Percentiles rank a stretch among this genome's conserved stretches.
Conservation (phyloP, 2,888 invertebrate genomes). For the Aethes cnicana region DNA sequence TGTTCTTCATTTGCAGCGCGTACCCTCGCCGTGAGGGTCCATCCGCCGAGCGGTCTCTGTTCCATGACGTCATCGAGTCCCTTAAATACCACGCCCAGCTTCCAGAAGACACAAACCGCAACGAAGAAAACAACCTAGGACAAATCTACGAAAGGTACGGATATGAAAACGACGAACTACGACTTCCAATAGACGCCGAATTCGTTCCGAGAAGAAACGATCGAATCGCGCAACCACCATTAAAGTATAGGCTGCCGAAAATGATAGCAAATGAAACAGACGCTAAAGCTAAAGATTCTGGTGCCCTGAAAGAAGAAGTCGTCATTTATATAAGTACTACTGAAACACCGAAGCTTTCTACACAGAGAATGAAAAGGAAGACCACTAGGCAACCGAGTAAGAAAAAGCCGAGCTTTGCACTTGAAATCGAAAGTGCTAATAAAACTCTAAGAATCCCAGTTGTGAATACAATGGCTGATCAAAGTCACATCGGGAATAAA, state of each 20-base stretch:
- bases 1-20: slow-evolving; percentile 64
- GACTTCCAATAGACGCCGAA: slow-evolving; percentile 59
- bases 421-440: slow-evolving; percentile 38
- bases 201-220: slow-evolving; percentile 71
- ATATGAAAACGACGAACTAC: slow-evolving; percentile 56
- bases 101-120: slow-evolving; percentile 59
- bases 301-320: slow-evolving; percentile 57
- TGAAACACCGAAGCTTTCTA: slow-evolving; percentile 45
- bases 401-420: slow-evolving; percentile 44
- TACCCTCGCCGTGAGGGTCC: slow-evolving; percentile 53
- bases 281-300: slow-evolving; percentile 17
- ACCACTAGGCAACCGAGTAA: slow-evolving; percentile 41
- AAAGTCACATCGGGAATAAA: slow-evolving; percentile 74
- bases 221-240: slow-evolving; percentile 67
- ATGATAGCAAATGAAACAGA: slow-evolving; percentile 46
- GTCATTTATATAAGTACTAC: slow-evolving; percentile 60
- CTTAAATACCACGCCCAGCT: slow-evolving; percentile 61
- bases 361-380: slow-evolving; percentile 56
- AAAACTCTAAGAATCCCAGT: slow-evolving; percentile 44
- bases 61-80: slow-evolving; percentile 72
- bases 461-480: slow-evolving; percentile 66
- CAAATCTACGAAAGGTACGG: slow-evolving; percentile 57
- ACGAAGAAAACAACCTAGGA: slow-evolving; percentile 64
- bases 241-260: slow-evolving; percentile 70
- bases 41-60: slow-evolving; percentile 62